Evolutionary conservation across 2,888 invertebrate genomes (phyloP).

Genomic region (Xanthostigma xanthostigma): DNA sequence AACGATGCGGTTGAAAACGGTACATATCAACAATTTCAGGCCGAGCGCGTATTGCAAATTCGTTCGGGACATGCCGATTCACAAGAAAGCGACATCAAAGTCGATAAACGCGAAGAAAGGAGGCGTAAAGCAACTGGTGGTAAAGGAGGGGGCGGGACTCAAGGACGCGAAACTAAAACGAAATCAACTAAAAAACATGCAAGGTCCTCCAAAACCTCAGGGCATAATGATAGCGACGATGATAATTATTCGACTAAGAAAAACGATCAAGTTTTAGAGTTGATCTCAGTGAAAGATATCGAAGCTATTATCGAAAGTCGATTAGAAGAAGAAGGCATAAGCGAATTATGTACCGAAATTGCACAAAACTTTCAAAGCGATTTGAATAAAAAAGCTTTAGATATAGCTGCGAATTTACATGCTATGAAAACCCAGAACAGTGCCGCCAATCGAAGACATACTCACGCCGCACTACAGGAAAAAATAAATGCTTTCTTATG

Average conservation of each 20-base stretch:
- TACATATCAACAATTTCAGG: slow-evolving; percentile 56
- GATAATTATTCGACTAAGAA: slow-evolving; percentile 33
- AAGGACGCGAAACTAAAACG: slow-evolving; percentile 90
- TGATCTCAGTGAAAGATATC: slow-evolving; percentile 52
- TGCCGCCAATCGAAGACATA: slow-evolving; percentile 54
- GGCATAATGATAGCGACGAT: slow-evolving; percentile 53
- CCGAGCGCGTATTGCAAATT: slow-evolving; percentile 42
- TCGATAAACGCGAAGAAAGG: slow-evolving; percentile 73
- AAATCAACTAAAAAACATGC: slow-evolving; percentile 78
- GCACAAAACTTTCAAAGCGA: slow-evolving; percentile 54
- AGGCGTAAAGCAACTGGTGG: slow-evolving; percentile 75
- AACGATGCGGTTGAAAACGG: slow-evolving; percentile 51
- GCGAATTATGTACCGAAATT: slow-evolving; percentile 53
- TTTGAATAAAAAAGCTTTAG: slow-evolving; percentile 50
- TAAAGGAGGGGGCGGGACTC: slow-evolving; percentile 82
- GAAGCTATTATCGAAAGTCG: slow-evolving; percentile 40
- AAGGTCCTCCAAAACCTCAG: slow-evolving; percentile 37
- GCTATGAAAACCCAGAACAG: slow-evolving; percentile 58
- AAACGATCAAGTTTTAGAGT: slow-evolving; percentile 37
- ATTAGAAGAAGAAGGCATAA: slow-evolving; percentile 57
- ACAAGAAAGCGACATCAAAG: slow-evolving; percentile 31
- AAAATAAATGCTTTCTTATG: slow-evolving; percentile 60
- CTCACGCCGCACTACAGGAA: slow-evolving; percentile 68
- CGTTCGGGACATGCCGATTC: slow-evolving; percentile 20
- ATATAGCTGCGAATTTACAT: slow-evolving; percentile 56